Base-by-base conservation (phyloP, 1,140 invertebrate genomes). In the Magallana ariakensis region DNA sequence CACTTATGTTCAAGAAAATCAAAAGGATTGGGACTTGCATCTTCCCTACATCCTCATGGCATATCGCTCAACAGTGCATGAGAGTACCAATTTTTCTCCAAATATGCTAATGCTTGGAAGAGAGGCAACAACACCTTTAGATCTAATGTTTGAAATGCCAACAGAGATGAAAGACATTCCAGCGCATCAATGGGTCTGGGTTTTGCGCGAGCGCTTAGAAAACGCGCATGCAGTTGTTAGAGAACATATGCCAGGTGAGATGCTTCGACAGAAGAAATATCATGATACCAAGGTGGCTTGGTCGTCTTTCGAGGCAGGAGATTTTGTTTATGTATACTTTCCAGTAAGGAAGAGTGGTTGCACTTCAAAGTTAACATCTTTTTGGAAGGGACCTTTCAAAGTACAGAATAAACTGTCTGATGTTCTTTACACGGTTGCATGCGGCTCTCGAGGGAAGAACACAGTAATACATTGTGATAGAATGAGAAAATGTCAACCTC, bases 81-180 rank as follows among this genome's bases (percentile, higher is more conserved):
- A 88, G 53, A 84, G 66, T 53, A 91, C 85, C 1, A n/a, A 26
- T 2, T 15, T 81, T 11, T 58, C 89, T 33, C 88, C 90, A 19
- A 89, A 90, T 58, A 80, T 84, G 70, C n/a, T 91, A 19, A 89
- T 91, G 87, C 62, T 90, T 9, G 88, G 90, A 11, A n/a, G 87
- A 46, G 87, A 91, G 80, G 33, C 66, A 15, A 46, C 15, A 57
- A 81, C 83, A 2, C 87, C 88, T 16, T 33, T 87, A 58, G 75
- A 87, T 80, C 55, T 85, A 16, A 15, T 70, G 9, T 89, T 81
- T 82, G 55, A 80, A 10, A 60, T 82, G 62, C 53, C 83, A 9
- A 16, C 66, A 53, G 56, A 16, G 16, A 80, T 84, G 46, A 82
- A 75, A 75, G 11, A 16, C 60, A 60, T 89, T 60, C 83, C 83